Percentiles rank a stretch among this genome's conserved stretches.
Conservation (phyloP, 2,888 invertebrate genomes). For the Lycia hirtaria region DNA sequence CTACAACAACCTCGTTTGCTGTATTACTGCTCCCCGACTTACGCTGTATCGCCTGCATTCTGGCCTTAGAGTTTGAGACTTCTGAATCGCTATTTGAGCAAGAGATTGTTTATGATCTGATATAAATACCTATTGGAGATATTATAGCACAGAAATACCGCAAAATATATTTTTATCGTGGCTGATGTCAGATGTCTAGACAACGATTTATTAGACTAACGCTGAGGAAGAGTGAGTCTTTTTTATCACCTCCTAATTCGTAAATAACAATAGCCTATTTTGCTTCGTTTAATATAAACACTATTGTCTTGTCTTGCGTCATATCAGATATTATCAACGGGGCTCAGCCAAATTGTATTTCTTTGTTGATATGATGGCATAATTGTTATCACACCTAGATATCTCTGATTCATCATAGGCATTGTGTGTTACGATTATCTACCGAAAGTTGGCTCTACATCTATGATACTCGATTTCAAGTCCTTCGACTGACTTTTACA, state of each 20-base stretch:
- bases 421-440: no score
- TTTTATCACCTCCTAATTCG: conserved; percentile 53
- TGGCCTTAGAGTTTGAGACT: conserved; percentile 42
- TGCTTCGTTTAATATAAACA: conserved; percentile 48
- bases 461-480: no score
- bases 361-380: background rate
- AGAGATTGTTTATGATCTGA: conserved; percentile 54
- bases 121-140: conserved; percentile 49
- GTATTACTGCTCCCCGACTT: conserved; percentile 47
- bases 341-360: background rate
- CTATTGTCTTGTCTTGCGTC: conserved; percentile 36
- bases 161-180: conserved; percentile 55
- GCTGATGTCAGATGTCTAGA: background rate
- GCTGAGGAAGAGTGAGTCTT: conserved; percentile 17
- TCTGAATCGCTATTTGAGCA: conserved; percentile 53
- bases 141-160: conserved; percentile 41
- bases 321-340: background rate
- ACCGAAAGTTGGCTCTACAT: no score
- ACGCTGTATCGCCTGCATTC: conserved; percentile 46
- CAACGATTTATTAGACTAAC: no score
- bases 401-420: background rate
- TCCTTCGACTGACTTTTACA: no score
- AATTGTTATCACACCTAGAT: background rate
- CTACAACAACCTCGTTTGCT: conserved; percentile 52
- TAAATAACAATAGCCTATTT: conserved; percentile 45